These are phyloP conservation scores for Cydia pomonella DNA, from an alignment of 1,140 invertebrate species.

Conservation along the genomic window DNA sequence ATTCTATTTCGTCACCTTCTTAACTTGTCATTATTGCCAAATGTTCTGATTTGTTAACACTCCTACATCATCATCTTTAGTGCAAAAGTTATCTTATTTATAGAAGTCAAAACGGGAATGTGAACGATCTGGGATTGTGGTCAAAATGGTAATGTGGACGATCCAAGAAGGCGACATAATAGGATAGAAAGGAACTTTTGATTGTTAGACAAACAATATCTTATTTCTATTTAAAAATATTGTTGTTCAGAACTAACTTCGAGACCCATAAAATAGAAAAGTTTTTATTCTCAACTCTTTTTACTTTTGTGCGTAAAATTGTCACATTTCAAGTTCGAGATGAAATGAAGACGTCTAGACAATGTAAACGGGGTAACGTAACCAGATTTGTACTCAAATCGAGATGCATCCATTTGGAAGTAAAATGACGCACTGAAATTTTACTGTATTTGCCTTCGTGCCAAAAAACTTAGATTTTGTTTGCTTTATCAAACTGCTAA, in stretches of 20 bases:
- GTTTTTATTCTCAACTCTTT: neutral
- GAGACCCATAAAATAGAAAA: neutral
- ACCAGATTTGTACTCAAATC: neutral
- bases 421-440: neutral
- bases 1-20: too few species aligned
- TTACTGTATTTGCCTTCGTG: conserved; percentile 1
- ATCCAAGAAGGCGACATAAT: too few species aligned
- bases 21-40: too few species aligned
- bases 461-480: conserved; percentile 10
- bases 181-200: too few species aligned
- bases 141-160: too few species aligned
- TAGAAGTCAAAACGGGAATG: too few species aligned
- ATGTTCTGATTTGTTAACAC: too few species aligned
- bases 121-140: too few species aligned
- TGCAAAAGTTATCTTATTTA: too few species aligned
- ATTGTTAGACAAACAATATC: too few species aligned
- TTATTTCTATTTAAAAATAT: neutral
- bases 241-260: neutral
- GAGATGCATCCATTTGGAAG: neutral
- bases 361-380: neutral
- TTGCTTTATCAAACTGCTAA: neutral
- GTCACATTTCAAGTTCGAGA: neutral
- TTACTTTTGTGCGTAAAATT: neutral
- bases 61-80: too few species aligned
- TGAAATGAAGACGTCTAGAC: conserved; percentile 9